Conservation (phyloP, 2,888 invertebrate genomes). For the Metallyticus violacea region DNA sequence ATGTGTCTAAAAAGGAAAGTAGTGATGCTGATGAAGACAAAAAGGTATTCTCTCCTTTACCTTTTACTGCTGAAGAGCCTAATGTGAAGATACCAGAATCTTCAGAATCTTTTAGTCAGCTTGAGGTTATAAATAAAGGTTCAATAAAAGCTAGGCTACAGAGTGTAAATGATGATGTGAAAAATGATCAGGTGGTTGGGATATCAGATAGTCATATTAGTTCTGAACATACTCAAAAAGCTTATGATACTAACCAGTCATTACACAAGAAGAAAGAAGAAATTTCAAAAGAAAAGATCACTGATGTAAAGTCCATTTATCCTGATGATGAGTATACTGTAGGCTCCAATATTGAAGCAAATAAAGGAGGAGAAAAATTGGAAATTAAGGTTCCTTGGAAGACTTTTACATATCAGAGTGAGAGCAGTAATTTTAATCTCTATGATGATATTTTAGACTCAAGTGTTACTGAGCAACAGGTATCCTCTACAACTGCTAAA, state of each 20-base stretch:
- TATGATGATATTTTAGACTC: constrained; percentile 17
- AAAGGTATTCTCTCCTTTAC: neutral
- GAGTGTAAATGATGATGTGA: neutral
- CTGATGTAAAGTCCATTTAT: neutral
- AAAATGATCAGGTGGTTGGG: neutral
- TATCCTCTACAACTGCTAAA: constrained; percentile 11
- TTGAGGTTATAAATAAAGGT: neutral
- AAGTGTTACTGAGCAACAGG: constrained; percentile 2
- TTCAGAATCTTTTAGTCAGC: neutral
- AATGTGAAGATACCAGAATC: neutral
- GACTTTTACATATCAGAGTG: neutral
- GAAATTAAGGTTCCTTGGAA: constrained; percentile 17
- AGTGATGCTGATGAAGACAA: neutral
- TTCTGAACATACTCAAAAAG: neutral
- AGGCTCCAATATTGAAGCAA: neutral
- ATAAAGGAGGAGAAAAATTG: neutral
- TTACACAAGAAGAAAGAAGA: neutral
- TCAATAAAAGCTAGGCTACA: neutral
- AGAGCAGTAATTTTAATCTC: neutral
- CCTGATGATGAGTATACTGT: neutral
- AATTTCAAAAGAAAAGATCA: neutral
- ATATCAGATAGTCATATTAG: neutral
- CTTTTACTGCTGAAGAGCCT: neutral
- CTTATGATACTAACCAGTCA: neutral
- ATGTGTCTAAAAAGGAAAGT: neutral